These are phyloP conservation scores for Sinhomidia bicolor DNA, from an alignment of 2,888 invertebrate genomes.

Conservation along the genomic window DNA sequence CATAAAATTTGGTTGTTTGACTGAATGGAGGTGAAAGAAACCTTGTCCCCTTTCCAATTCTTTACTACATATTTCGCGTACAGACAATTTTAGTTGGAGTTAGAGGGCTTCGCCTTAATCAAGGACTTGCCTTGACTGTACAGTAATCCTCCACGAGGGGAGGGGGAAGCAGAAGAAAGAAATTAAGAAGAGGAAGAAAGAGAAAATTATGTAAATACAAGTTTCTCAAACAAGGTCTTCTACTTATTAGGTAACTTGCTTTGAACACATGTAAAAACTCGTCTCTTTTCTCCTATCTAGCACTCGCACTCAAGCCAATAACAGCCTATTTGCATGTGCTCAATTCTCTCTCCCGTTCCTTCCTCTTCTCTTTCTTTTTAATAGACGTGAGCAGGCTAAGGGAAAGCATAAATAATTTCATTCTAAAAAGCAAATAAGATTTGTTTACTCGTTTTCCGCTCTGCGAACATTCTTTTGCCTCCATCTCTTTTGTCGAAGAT, in stretches of 20 bases:
- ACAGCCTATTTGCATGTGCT: constrained; percentile 16
- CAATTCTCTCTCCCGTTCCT: neutral
- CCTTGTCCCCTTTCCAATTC: constrained; percentile 39
- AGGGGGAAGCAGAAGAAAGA: neutral
- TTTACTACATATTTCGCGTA: neutral
- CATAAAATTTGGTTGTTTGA: neutral
- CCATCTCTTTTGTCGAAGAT: neutral
- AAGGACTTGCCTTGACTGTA: constrained; percentile 43
- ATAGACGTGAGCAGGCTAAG: constrained; percentile 14
- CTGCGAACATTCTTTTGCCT: neutral
- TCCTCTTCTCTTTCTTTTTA: neutral
- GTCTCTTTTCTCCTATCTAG: neutral
- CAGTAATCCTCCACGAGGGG: neutral
- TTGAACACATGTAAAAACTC: neutral
- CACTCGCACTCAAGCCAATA: neutral
- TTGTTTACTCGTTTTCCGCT: constrained; percentile 9
- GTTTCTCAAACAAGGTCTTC: constrained; percentile 20
- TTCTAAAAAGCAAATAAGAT: constrained; percentile 35
- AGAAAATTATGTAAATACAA: constrained; percentile 24
- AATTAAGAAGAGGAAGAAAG: neutral
- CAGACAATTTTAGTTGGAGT: neutral
- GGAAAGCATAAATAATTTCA: constrained; percentile 34
- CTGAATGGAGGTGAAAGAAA: constrained; percentile 6
- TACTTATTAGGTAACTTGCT: neutral
- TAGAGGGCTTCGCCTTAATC: constrained; percentile 36